A percentile compares a stretch with the other conserved stretches of the same genome.
phyloP scores from a whole-genome alignment of 2,888 invertebrate genomes.

The Agrochola lychnidis region DNA sequence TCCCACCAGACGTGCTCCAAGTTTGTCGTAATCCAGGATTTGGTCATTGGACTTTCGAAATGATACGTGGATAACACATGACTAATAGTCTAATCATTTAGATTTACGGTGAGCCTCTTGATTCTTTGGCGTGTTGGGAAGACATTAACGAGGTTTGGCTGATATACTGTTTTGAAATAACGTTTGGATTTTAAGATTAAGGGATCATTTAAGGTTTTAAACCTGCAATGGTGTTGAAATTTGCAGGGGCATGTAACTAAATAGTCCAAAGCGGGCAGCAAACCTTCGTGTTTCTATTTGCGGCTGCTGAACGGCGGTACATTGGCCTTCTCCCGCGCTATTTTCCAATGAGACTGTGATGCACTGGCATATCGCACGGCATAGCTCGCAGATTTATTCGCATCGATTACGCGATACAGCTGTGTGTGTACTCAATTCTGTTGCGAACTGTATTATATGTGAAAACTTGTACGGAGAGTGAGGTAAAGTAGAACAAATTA shows the following conservation, averaged over 20 bases:
- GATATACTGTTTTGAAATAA: conserved; percentile 33
- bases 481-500: conserved; percentile 64
- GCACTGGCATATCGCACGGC: conserved; percentile 78
- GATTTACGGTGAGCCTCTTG: conserved; percentile 52
- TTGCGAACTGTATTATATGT: conserved; percentile 57
- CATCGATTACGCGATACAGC: conserved; percentile 68
- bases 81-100: conserved; percentile 60
- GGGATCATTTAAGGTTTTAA: conserved; percentile 16
- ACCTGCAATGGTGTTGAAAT: conserved; percentile 65
- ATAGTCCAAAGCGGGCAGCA: conserved; percentile 85
- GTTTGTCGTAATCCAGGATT: conserved; percentile 85
- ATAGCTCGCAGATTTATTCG: conserved; percentile 70
- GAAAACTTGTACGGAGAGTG: conserved; percentile 55
- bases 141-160: conserved; percentile 29
- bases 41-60: conserved; percentile 79
- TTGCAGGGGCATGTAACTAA: conserved; percentile 75
- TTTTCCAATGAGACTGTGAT: conserved; percentile 82
- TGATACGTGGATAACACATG: conserved; percentile 67
- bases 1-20: conserved; percentile 83
- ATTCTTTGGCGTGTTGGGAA: conserved; percentile 33
- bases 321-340: conserved; percentile 86
- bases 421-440: conserved; percentile 64
- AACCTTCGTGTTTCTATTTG: conserved; percentile 86
- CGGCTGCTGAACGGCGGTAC: conserved; percentile 82
- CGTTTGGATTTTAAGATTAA: conserved; percentile 18